Evolutionary conservation across 2,113 vertebrate genomes (phyloP).

Genomic region (Anas platyrhynchos): DNA sequence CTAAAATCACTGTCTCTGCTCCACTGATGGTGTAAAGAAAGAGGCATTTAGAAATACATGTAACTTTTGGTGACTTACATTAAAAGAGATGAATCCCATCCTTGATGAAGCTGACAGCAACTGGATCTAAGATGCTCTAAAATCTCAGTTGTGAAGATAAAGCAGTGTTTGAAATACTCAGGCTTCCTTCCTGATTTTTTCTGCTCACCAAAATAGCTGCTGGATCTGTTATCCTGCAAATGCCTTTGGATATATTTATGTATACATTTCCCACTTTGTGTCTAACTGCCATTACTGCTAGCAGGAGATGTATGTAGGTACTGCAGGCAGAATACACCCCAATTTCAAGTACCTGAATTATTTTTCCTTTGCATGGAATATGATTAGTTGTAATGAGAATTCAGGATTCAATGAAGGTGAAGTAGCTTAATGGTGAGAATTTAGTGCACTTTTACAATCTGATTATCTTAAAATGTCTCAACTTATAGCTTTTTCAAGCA

Average conservation of each 20-base stretch:
- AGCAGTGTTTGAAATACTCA: neutral
- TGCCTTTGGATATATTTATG: neutral
- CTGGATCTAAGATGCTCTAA: neutral
- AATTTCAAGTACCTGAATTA: slow-evolving; percentile 43
- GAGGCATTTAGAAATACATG: neutral
- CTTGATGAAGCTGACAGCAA: neutral
- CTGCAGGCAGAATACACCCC: neutral
- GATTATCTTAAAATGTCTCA: slow-evolving; percentile 67
- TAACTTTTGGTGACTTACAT: neutral
- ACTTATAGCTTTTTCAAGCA: slow-evolving; percentile 53
- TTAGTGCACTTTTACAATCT: slow-evolving; percentile 62
- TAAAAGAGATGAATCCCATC: neutral
- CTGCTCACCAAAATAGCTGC: neutral
- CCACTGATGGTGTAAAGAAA: neutral
- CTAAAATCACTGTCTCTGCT: neutral
- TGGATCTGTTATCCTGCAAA: neutral
- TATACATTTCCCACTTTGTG: neutral
- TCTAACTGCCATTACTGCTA: neutral
- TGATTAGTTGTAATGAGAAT: slow-evolving; percentile 63
- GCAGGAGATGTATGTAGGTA: neutral
- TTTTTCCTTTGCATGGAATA: slow-evolving; percentile 58
- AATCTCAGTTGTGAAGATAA: neutral
- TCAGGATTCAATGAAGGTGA: slow-evolving; percentile 55
- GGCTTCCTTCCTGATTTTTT: neutral
- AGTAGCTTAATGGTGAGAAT: slow-evolving; percentile 54